Conservation (phyloP, 2,113 vertebrate species). For the Chinchilla lanigera region DNA sequence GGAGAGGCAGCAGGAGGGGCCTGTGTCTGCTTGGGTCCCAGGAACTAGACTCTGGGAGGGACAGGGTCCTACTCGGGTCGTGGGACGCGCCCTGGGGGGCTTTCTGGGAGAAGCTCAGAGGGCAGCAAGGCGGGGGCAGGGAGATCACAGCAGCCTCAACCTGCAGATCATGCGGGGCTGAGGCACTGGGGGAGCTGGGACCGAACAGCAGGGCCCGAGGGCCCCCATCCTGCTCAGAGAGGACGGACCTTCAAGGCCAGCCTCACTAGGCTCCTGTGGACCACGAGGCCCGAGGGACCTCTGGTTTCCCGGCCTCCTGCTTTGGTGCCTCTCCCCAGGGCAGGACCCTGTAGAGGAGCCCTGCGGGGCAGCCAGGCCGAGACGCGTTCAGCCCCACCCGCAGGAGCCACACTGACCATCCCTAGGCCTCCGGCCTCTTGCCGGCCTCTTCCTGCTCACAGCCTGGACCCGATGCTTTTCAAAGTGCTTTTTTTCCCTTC, state of each 20-base stretch:
- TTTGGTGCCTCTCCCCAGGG: neutral
- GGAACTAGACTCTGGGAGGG: accelerated
- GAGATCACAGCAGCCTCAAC: neutral
- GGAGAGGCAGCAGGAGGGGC: accelerated
- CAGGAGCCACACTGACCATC: accelerated
- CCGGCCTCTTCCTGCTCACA: neutral
- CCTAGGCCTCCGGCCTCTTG: neutral
- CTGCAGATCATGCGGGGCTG: neutral
- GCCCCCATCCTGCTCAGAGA: neutral
- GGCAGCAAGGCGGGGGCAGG: neutral
- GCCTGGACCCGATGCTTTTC: neutral
- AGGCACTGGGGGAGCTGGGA: neutral
- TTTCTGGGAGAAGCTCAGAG: neutral
- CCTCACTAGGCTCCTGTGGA: accelerated
- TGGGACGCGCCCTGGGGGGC: neutral
- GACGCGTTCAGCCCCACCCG: neutral
- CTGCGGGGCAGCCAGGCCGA: accelerated
- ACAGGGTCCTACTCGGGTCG: accelerated
- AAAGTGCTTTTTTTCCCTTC: neutral
- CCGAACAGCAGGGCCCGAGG: too few relatives aligned
- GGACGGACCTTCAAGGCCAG: neutral
- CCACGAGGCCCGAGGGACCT: neutral
- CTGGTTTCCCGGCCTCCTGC: neutral
- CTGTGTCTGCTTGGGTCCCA: too few relatives aligned
- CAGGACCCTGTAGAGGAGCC: neutral